Evolutionary conservation across 1,140 invertebrate genomes (phyloP).

Genomic region (Drosophila bipectinata): DNA sequence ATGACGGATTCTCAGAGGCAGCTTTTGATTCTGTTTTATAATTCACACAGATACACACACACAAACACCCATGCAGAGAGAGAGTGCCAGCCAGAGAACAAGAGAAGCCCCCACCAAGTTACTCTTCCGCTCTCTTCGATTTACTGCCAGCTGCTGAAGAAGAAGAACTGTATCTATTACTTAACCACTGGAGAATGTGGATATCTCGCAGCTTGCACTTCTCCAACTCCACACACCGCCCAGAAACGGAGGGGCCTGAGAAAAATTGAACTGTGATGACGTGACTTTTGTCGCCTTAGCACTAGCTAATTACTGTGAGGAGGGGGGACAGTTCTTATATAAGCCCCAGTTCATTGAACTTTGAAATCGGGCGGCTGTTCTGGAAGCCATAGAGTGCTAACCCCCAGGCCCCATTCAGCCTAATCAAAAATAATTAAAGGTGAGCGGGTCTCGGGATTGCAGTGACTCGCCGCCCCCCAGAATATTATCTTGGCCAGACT

Average conservation of each 20-base stretch:
- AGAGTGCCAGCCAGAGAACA: constrained; percentile 2
- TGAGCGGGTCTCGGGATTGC: neutral
- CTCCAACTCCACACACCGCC: neutral
- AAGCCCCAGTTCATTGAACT: constrained; percentile 36
- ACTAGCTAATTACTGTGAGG: constrained; percentile 25
- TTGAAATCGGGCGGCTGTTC: constrained; percentile 1
- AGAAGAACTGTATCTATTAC: constrained; percentile 51
- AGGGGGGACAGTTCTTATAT: neutral
- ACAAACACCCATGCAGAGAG: constrained; percentile 1
- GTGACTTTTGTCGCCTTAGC: constrained; percentile 38
- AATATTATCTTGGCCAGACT: constrained; percentile 4
- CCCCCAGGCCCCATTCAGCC: neutral
- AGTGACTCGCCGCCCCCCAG: constrained; percentile 6
- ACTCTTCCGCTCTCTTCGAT: constrained; percentile 21
- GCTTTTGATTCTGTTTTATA: constrained; percentile 83
- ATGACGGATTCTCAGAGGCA: constrained; percentile 64
- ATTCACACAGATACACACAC: constrained; percentile 51
- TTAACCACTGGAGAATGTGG: constrained; percentile 49
- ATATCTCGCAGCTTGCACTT: constrained; percentile 31
- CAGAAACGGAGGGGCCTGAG: neutral
- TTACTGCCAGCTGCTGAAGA: constrained; percentile 13
- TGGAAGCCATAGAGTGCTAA: constrained; percentile 4
- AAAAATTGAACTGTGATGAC: constrained; percentile 17
- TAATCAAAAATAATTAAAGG: neutral
- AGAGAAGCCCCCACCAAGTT: constrained; percentile 19